phyloP scores from a whole-genome alignment of 2,797 vertebrate genomes.

The Chrosomus eos region DNA sequence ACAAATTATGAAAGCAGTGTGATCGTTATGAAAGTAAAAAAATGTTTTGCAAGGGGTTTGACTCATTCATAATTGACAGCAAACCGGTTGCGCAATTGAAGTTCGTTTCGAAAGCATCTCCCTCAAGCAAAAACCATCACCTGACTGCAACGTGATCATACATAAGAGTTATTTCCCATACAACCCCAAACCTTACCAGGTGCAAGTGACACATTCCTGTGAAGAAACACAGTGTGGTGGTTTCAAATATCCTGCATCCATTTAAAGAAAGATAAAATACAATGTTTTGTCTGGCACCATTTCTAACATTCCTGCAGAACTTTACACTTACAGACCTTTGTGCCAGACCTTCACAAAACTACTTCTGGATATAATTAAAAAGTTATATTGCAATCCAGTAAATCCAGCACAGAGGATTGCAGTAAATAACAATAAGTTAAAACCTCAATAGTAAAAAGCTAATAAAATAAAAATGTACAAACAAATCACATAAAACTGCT shows the following conservation, averaged over 20 bases:
- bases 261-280: not conserved
- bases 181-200: not conserved
- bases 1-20: constrained; percentile 8
- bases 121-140: constrained; percentile 8
- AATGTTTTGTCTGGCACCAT: not conserved
- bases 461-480: not conserved
- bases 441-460: not conserved
- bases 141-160: not conserved
- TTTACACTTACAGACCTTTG: too few species aligned
- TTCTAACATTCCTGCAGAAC: not conserved
- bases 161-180: not conserved
- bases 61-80: not conserved
- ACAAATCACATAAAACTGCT: not conserved
- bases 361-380: not conserved
- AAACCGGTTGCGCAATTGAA: not conserved
- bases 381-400: not conserved
- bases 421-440: not conserved
- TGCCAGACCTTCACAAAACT: not conserved
- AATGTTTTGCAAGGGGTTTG: constrained; percentile 1
- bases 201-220: not conserved
- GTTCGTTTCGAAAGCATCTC: not conserved
- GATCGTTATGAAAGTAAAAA: not conserved
- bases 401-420: not conserved
- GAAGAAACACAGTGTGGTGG: not conserved
- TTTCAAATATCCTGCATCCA: not conserved